Conservation (phyloP, 2,888 invertebrate genomes). For the Isoperla grammatica region DNA sequence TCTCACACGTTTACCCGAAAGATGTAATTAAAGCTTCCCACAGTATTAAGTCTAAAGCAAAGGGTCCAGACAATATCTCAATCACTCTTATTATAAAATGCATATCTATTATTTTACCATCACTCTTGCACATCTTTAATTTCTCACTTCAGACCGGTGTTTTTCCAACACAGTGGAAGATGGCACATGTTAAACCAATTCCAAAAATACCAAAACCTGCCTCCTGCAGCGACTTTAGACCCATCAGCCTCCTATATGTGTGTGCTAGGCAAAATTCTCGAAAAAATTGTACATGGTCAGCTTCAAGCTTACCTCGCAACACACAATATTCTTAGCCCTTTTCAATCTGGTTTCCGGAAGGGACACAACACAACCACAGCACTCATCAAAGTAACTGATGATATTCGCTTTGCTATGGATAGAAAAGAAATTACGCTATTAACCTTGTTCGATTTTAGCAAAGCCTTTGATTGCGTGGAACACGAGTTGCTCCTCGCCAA, state of each 20-base stretch:
- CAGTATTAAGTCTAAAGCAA: no score
- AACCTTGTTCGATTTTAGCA: slow-evolving; percentile 35
- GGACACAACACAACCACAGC: slow-evolving; percentile 35
- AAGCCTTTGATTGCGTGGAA: slow-evolving; percentile 36
- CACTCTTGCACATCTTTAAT: not conserved
- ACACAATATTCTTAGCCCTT: slow-evolving; percentile 30
- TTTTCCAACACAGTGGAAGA: slow-evolving; percentile 30
- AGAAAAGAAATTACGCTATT: slow-evolving; percentile 30
- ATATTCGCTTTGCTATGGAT: slow-evolving; percentile 33
- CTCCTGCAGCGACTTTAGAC: slow-evolving; percentile 31
- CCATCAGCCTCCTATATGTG: slow-evolving; percentile 34
- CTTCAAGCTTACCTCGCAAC: slow-evolving; percentile 26
- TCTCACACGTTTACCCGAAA: no score
- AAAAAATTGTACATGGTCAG: slow-evolving; percentile 31
- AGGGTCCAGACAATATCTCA: no score
- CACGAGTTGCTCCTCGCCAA: slow-evolving; percentile 28
- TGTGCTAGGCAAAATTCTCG: slow-evolving; percentile 31
- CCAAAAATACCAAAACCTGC: not conserved
- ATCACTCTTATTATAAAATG: no score
- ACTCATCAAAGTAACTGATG: slow-evolving; percentile 33
- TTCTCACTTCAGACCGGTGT: not conserved
- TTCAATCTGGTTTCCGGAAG: slow-evolving; percentile 35
- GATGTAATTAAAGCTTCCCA: no score
- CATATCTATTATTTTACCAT: no score
- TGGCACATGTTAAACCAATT: slow-evolving; percentile 32